Conservation (phyloP, 2,888 invertebrate species). For the Falcaria lacertinaria region DNA sequence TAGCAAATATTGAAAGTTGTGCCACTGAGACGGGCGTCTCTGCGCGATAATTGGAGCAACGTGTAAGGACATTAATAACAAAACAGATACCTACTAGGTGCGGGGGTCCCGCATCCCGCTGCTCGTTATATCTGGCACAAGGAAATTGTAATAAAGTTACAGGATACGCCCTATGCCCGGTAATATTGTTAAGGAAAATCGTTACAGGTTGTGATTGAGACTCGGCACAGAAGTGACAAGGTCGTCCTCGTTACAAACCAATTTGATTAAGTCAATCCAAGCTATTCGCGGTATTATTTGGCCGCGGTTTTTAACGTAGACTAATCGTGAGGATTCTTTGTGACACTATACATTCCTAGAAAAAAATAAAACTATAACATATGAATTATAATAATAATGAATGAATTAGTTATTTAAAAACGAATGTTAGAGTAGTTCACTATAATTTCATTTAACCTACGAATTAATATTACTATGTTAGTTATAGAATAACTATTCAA, state of each 20-base stretch:
- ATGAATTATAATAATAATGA: no score
- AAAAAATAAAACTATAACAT: no score
- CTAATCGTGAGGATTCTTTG: no score
- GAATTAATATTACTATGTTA: no score
- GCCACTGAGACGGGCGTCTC: slow-evolving; percentile 35
- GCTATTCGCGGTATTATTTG: slow-evolving; percentile 14
- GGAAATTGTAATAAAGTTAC: slow-evolving; percentile 64
- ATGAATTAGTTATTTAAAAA: no score
- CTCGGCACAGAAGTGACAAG: slow-evolving; percentile 19
- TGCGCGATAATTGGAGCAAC: slow-evolving; percentile 64
- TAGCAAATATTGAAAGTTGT: slow-evolving; percentile 32
- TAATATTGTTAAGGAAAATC: slow-evolving; percentile 58
- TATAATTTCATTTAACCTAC: no score
- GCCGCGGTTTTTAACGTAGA: no score
- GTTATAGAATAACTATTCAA: no score
- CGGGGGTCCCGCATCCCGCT: slow-evolving; percentile 43
- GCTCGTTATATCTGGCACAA: slow-evolving; percentile 59
- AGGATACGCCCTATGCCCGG: slow-evolving; percentile 44
- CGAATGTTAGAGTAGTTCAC: no score
- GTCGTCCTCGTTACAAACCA: slow-evolving; percentile 26
- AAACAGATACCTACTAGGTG: slow-evolving; percentile 64
- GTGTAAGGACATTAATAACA: slow-evolving; percentile 70
- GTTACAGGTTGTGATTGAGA: slow-evolving; percentile 41
- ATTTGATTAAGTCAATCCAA: slow-evolving; percentile 25
- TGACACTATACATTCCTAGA: no score